A percentile compares a stretch with the other conserved stretches of the same genome.
These are phyloP conservation scores for Mellivora capensis DNA, from an alignment of 2,113 vertebrate genomes.

Conservation along the genomic window DNA sequence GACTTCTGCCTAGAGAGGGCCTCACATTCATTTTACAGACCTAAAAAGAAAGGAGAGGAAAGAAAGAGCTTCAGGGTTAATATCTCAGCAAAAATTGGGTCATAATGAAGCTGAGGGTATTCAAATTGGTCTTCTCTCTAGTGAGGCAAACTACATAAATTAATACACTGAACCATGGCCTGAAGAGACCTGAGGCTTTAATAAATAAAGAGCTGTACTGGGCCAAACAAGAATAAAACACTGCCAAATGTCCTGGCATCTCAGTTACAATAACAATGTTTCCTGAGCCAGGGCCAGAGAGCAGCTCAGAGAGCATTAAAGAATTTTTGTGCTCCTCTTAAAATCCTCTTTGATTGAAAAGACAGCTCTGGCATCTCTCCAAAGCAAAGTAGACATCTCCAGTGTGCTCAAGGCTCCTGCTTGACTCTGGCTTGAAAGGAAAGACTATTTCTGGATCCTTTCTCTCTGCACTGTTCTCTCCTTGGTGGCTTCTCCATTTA, in stretches of 20 bases:
- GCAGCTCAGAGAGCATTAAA: constrained; percentile 42
- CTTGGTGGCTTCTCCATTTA: constrained; percentile 30
- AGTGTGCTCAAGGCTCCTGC: constrained; percentile 28
- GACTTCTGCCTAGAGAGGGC: background rate
- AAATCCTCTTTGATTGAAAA: constrained; percentile 59
- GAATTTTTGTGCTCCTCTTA: constrained; percentile 39
- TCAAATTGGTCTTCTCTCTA: constrained; percentile 49
- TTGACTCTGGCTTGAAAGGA: constrained; percentile 56
- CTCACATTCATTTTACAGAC: background rate
- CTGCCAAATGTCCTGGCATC: constrained; percentile 32
- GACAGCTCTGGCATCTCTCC: constrained; percentile 45
- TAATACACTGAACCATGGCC: constrained; percentile 56
- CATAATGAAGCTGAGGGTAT: constrained; percentile 36
- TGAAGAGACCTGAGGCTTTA: constrained; percentile 46
- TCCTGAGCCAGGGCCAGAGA: constrained; percentile 30
- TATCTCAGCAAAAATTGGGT: constrained; percentile 30
- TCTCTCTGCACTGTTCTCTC: background rate
- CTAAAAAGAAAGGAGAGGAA: background rate
- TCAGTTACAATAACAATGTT: constrained; percentile 64
- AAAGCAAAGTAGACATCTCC: constrained; percentile 45
- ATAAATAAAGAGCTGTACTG: constrained; percentile 70
- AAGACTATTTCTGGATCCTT: constrained; percentile 55
- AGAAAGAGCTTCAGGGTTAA: constrained; percentile 38
- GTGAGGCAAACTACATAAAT: constrained; percentile 55
- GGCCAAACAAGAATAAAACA: constrained; percentile 66